Evolutionary conservation across 2,797 vertebrate genomes (phyloP).

Genomic region (Zonotrichia albicollis): DNA sequence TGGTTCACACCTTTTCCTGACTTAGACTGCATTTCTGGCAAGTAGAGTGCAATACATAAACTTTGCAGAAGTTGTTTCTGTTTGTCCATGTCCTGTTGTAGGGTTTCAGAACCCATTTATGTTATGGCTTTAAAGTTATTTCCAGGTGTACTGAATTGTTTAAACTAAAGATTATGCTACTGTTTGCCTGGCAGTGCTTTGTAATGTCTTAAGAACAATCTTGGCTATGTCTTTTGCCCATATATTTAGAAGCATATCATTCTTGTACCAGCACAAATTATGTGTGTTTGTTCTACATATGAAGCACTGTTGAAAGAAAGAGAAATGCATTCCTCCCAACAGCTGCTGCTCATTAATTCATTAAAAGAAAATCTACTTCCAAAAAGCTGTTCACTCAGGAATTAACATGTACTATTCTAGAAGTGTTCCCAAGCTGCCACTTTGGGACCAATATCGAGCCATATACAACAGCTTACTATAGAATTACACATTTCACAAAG

Average conservation of each 20-base stretch:
- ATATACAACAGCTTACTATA: accelerated
- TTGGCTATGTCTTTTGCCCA: background rate
- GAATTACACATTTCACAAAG: background rate
- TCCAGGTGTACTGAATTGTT: background rate
- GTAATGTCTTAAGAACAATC: background rate
- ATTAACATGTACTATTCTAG: background rate
- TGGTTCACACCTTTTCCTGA: background rate
- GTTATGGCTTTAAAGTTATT: background rate
- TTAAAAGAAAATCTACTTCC: background rate
- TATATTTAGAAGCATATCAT: background rate
- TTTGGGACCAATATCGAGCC: background rate
- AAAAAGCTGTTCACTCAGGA: background rate
- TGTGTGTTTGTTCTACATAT: background rate
- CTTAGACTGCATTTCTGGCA: background rate
- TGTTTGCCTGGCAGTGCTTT: background rate
- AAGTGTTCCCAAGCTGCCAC: background rate
- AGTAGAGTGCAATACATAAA: background rate
- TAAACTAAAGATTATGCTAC: background rate
- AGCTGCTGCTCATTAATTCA: background rate
- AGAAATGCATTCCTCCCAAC: background rate
- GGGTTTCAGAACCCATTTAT: background rate
- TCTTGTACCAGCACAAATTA: background rate
- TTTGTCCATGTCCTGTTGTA: background rate
- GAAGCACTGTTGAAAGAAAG: background rate
- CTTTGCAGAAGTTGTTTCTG: background rate